phyloP scores from a whole-genome alignment of 2,888 invertebrate species.

The Piscicola geometra region DNA sequence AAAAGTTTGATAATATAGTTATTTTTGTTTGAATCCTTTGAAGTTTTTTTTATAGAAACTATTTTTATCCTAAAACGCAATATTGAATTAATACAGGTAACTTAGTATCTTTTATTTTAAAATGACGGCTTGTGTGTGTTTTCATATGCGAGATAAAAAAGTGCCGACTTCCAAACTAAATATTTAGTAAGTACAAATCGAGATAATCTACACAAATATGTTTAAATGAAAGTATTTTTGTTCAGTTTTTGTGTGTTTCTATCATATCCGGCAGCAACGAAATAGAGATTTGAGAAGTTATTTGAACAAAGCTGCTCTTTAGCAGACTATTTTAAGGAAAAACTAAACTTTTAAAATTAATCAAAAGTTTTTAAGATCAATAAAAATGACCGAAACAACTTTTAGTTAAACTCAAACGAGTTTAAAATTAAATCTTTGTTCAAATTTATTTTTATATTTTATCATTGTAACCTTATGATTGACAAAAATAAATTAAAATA shows the following conservation, averaged over 20 bases:
- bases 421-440: no score
- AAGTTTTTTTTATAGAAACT: no score
- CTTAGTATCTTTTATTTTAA: conserved; percentile 13
- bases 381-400: no score
- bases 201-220: neutral
- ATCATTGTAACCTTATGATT: no score
- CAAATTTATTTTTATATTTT: no score
- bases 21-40: neutral
- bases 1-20: neutral
- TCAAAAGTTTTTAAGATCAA: no score
- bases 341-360: no score
- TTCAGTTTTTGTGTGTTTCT: neutral
- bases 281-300: neutral
- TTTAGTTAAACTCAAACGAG: no score
- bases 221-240: neutral
- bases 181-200: neutral
- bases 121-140: conserved; percentile 16
- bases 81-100: neutral
- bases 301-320: no score
- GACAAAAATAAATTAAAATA: no score
- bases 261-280: neutral
- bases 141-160: conserved; percentile 13
- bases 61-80: no score
- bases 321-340: no score
- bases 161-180: neutral